Base-by-base conservation (phyloP, 2,888 invertebrate species). In the Epinotia nisella region DNA sequence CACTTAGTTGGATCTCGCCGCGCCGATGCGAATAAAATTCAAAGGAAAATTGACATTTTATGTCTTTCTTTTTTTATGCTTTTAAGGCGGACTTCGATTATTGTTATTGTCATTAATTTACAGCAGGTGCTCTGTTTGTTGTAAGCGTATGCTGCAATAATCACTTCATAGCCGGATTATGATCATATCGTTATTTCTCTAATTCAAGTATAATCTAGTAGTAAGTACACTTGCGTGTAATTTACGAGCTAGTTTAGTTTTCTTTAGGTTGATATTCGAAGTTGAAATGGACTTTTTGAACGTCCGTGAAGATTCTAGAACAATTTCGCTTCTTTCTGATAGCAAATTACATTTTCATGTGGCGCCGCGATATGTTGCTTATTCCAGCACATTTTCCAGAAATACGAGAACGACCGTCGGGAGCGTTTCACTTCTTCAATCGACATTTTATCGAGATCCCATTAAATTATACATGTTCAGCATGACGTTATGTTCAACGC, bases 1-100 rank as follows among this genome's bases (percentile, higher is more conserved):
- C 92, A 92, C 91, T 92, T 91, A 91, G 88, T 81, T 81, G 86
- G 83, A 85, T 89, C 85, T 85, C 84, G 84, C 84, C 84, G 85
- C 84, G 84, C 84, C 84, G 85, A 88, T 88, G 86, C 87, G 87
- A 89, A 91, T 90, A 85, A 87, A 90, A 89, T 87, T 87, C 84
- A 86, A 89, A 85, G 83, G 83, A 87, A 89, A 88, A 90, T 88
- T 88, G 88, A 87, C 85, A 81, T 87, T 87, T 84, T 87, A 83
- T 86, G 83, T 85, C 81, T 83, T 80, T 78, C 76, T 80, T 82
- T 84, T 84, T 80, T 79, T 82, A 74, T 74, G 65, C 71, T 79
- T 80, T 78, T 76, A 77, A 76, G 78, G 77, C 75, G 74, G 74
- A 77, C 71, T 74, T 74, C 77, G 76, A 77, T 80, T 80, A 81